Percentiles rank a stretch among this genome's conserved stretches.
Evolutionary conservation across 2,888 invertebrate genomes (phyloP).

Genomic region (Euplagia quadripunctaria): DNA sequence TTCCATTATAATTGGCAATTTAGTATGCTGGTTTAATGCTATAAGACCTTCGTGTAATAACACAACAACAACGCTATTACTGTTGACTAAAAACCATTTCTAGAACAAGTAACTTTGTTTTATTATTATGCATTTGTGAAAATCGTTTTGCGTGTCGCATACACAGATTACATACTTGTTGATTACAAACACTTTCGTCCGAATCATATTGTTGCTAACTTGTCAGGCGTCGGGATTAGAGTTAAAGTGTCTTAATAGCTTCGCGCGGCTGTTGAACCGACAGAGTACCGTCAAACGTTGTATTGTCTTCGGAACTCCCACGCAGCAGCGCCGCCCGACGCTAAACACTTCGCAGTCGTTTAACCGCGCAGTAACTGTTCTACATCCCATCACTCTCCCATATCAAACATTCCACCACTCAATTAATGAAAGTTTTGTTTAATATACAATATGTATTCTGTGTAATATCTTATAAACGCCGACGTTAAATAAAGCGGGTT

Average conservation of each 20-base stretch:
- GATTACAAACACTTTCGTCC: conserved; percentile 13
- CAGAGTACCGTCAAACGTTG: conserved; percentile 50
- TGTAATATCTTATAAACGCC: conserved; percentile 17
- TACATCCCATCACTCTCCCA: conserved; percentile 55
- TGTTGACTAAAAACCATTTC: neutral
- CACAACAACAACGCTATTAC: neutral
- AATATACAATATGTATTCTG: conserved; percentile 19
- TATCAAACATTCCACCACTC: conserved; percentile 46
- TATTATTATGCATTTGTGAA: neutral
- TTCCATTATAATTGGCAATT: conserved; percentile 34
- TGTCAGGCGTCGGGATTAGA: conserved; percentile 26
- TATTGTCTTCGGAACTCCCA: conserved; percentile 73
- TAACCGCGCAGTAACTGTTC: conserved; percentile 33
- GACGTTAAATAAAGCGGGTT: conserved; percentile 32
- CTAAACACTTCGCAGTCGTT: conserved; percentile 31
- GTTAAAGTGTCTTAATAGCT: conserved; percentile 47
- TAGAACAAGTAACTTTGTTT: neutral
- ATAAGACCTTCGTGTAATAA: conserved; percentile 9
- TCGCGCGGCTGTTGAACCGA: conserved; percentile 78
- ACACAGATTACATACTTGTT: conserved; percentile 4
- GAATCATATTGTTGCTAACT: conserved; percentile 19
- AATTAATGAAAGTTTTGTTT: conserved; percentile 33
- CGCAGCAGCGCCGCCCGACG: conserved; percentile 56
- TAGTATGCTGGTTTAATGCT: conserved; percentile 5
- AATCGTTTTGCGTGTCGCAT: conserved; percentile 1